A percentile compares a stretch with the other conserved stretches of the same genome.
phyloP scores from a whole-genome alignment of 2,113 vertebrate genomes.

The Tauraco erythrolophus region DNA sequence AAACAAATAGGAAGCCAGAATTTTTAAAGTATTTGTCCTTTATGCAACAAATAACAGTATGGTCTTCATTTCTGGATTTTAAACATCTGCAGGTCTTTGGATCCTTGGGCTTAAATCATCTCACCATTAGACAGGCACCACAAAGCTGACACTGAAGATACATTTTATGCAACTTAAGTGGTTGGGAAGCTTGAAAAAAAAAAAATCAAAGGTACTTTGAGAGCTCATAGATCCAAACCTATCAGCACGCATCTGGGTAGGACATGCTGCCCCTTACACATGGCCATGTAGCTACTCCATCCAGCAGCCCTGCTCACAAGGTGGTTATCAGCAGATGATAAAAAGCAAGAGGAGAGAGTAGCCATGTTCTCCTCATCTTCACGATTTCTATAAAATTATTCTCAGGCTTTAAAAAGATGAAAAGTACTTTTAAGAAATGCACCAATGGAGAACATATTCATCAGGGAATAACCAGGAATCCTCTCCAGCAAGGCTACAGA shows the following conservation, averaged over 20 bases:
- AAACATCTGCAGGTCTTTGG: neutral
- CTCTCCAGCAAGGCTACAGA: neutral
- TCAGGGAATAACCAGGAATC: neutral
- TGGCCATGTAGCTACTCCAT: neutral
- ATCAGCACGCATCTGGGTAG: accelerated
- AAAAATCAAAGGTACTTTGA: neutral
- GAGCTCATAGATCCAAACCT: accelerated
- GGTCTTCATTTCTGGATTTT: neutral
- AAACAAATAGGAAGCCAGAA: neutral
- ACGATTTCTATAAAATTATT: neutral
- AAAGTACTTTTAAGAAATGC: neutral
- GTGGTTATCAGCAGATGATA: neutral
- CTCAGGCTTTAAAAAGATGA: neutral
- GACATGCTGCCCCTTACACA: accelerated
- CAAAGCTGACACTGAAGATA: neutral
- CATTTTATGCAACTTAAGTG: neutral
- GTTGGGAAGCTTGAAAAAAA: neutral
- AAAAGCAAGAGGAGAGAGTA: neutral
- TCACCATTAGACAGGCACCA: accelerated
- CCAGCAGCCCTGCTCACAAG: neutral
- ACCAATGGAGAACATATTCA: neutral
- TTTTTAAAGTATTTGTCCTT: neutral
- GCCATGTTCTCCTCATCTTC: neutral
- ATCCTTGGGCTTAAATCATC: neutral
- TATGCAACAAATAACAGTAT: neutral